Percentiles rank a stretch among this genome's conserved stretches.
phyloP scores from a whole-genome alignment of 2,113 vertebrate genomes.

The Nestor notabilis region DNA sequence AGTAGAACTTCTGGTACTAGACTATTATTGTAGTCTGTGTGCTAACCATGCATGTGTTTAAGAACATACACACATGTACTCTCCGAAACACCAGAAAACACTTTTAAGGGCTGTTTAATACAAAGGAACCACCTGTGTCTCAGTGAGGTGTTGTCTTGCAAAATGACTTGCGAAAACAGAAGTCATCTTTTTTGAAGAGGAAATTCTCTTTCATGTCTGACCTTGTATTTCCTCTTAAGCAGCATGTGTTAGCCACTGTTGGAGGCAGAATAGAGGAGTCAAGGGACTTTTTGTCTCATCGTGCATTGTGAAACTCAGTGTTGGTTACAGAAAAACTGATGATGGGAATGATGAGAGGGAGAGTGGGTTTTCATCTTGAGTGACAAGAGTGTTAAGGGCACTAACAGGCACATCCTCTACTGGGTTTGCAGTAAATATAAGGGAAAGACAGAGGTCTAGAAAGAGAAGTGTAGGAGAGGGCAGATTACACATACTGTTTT shows the following conservation, averaged over 20 bases:
- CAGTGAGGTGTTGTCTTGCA: background rate
- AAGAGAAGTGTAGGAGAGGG: background rate
- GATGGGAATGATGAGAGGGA: background rate
- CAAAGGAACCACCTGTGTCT: background rate
- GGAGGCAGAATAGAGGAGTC: background rate
- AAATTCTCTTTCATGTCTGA: background rate
- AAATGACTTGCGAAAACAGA: background rate
- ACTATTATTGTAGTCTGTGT: background rate
- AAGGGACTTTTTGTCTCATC: background rate
- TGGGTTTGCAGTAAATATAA: background rate
- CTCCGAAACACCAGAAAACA: background rate
- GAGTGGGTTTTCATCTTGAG: background rate
- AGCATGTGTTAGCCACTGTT: background rate
- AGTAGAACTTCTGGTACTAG: background rate
- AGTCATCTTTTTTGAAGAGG: background rate
- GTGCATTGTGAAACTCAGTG: background rate
- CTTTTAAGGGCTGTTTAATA: background rate
- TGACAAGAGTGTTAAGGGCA: background rate
- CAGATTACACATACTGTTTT: background rate
- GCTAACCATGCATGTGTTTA: background rate
- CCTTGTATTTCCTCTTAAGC: background rate
- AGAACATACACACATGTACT: background rate
- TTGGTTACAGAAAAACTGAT: background rate
- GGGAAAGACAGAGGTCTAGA: background rate
- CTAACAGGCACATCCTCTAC: background rate